Evolutionary conservation across 2,888 invertebrate genomes (phyloP), one percentile per base, ranked within the genome.

Genomic region (Leucophora obtusa): DNA sequence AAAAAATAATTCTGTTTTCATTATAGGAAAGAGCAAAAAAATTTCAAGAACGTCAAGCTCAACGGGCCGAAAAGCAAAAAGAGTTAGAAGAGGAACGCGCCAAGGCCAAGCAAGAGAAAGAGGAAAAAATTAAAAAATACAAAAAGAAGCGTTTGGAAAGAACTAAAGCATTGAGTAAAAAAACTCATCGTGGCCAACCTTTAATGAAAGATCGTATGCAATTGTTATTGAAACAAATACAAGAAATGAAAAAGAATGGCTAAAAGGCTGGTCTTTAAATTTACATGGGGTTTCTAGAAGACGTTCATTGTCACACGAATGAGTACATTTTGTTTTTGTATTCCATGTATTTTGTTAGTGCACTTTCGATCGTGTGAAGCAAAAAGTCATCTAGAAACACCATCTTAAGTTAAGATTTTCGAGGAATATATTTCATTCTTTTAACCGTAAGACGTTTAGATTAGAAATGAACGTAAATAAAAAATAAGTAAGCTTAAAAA

Each of bases 141-240:
- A 94, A 93, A 84, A 92, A 93, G 86, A 94, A 94, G 84, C 95
- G 94, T 84, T 91, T 93, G 59, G 93, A 94, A 62, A 93, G 92
- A 75, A 94, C 92, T 81, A 95, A 94, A 89, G 94, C 93, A 82
- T 89, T 96, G 53, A 94, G 93, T 60, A 94, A 94, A 87, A 95
- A 93, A 87, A 97, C 95, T 0, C 94, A 93, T 84, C 95, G 93
- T 85, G 97, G 97, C 0, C 97, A 97, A 87, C 97, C 97, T 0
- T 91, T 96, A 1, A 96, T 97, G 96, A 95, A 94, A 76, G 94
- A 94, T 69, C 92, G 96, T 84, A 91, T 97, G 87, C 94, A 96
- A 89, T 88, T 95, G 86, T 90, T 97, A 68, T 90, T 96, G 15
- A 94, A 96, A 86, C 94, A 95, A 89, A 95, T 96, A 84, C 93